A percentile compares a stretch with the other conserved stretches of the same genome.
phyloP scores from a whole-genome alignment of 2,113 vertebrate species.

The Pygoscelis adeliae region DNA sequence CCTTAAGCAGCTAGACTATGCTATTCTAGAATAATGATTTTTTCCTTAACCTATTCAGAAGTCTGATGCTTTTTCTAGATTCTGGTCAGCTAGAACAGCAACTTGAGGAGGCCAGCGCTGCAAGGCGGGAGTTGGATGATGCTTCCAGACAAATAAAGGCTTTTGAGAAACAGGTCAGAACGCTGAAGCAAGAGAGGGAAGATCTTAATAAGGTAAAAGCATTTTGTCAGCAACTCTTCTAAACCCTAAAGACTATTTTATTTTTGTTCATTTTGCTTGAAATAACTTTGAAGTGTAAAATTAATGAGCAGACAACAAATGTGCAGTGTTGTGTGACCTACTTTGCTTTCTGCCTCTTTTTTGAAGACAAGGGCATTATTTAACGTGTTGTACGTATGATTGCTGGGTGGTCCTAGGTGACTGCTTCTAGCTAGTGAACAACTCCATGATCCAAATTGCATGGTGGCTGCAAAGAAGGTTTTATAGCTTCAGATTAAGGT shows the following conservation, averaged over 20 bases:
- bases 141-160: slow-evolving; percentile 88
- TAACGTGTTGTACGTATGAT: background rate
- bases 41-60: background rate
- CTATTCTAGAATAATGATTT: background rate
- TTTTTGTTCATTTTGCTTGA: slow-evolving; percentile 5
- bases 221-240: background rate
- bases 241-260: background rate
- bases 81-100: slow-evolving; percentile 89
- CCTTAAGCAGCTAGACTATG: background rate
- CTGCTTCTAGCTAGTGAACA: background rate
- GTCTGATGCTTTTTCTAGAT: slow-evolving; percentile 75
- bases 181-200: slow-evolving; percentile 86
- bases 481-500: background rate
- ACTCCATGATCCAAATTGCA: background rate
- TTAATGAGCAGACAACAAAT: background rate
- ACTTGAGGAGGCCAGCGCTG: slow-evolving; percentile 86
- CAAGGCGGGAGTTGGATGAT: slow-evolving; percentile 87
- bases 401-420: background rate
- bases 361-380: background rate
- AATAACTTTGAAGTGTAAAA: background rate
- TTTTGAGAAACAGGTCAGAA: slow-evolving; percentile 91
- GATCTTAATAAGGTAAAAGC: slow-evolving; percentile 91
- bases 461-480: background rate
- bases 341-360: background rate
- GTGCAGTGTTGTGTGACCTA: background rate